These are phyloP conservation scores for Todiramphus chloris DNA, from an alignment of 2,113 vertebrate species.

Conservation along the genomic window DNA sequence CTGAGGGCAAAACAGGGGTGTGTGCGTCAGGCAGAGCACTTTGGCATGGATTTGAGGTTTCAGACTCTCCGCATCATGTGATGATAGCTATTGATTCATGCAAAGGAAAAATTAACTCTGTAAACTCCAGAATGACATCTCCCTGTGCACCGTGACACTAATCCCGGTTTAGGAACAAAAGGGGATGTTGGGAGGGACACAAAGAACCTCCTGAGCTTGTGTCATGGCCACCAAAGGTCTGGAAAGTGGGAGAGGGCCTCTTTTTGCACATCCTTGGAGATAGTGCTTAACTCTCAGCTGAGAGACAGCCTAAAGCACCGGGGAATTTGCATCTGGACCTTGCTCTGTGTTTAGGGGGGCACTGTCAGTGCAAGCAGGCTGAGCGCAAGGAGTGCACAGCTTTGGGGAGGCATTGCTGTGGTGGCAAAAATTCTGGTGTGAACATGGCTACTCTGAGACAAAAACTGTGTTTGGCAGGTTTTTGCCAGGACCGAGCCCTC, in stretches of 20 bases:
- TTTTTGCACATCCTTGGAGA: background rate
- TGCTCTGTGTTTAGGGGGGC: background rate
- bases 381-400: fast-evolving
- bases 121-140: background rate
- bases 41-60: conserved; percentile 29
- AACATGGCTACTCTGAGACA: background rate
- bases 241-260: background rate
- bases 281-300: fast-evolving
- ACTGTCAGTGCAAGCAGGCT: background rate
- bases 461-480: fast-evolving
- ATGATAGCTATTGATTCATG: conserved; percentile 47
- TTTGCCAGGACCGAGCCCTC: background rate
- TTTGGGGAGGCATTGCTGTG: background rate
- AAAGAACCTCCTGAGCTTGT: background rate
- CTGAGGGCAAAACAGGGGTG: conserved; percentile 48
- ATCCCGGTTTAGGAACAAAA: background rate
- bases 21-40: background rate
- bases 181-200: background rate
- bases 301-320: fast-evolving
- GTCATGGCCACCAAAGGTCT: background rate
- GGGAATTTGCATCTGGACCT: background rate
- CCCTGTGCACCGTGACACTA: background rate
- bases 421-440: background rate
- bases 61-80: conserved; percentile 8
- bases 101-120: background rate